phyloP scores from a whole-genome alignment of 2,113 vertebrate species.

The Rhynchopsitta pachyrhyncha region DNA sequence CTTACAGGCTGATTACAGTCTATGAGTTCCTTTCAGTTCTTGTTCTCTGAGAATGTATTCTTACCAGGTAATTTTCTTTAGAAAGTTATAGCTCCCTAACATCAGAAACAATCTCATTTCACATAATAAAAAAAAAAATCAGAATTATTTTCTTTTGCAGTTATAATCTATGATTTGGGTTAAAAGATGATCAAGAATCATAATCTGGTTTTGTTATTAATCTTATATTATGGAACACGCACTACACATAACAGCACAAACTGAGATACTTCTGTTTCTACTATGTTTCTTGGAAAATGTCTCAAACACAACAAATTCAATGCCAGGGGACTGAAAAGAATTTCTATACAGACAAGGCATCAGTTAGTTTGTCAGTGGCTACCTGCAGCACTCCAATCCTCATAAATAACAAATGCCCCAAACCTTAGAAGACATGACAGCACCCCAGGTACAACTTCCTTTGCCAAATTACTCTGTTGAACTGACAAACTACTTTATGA shows the following conservation, averaged over 20 bases:
- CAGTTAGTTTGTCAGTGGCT: neutral
- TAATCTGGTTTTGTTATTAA: neutral
- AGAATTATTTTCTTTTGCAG: neutral
- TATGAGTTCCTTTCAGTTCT: neutral
- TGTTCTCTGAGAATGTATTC: constrained; percentile 10
- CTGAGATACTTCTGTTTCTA: neutral
- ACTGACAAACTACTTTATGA: constrained; percentile 44
- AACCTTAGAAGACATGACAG: neutral
- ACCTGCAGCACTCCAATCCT: neutral
- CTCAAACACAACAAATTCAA: neutral
- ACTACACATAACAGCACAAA: fast-evolving
- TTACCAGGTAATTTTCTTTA: constrained; percentile 25
- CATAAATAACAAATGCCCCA: neutral
- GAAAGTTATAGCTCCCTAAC: neutral
- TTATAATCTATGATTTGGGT: neutral
- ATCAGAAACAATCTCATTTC: neutral
- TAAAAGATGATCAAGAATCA: neutral
- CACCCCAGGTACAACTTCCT: constrained; percentile 30
- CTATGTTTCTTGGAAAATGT: neutral
- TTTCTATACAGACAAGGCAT: neutral
- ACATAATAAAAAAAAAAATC: neutral
- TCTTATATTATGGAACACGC: neutral
- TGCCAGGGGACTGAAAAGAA: neutral
- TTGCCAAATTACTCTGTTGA: constrained; percentile 42
- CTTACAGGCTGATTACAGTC: constrained; percentile 26